Evolutionary conservation across 2,888 invertebrate genomes (phyloP).

Genomic region (Arge pagana): DNA sequence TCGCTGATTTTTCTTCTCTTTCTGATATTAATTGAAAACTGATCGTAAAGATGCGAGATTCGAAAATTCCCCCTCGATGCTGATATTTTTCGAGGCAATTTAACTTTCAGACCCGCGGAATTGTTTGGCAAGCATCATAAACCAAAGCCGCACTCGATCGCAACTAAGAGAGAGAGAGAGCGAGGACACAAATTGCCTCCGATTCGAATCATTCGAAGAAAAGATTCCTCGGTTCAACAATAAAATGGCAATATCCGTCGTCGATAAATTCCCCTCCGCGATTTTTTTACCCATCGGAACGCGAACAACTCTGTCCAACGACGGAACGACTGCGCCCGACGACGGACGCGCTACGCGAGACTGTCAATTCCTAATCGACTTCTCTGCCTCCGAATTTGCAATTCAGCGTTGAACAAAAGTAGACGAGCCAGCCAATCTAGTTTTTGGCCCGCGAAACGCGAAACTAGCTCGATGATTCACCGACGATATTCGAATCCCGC

Average conservation of each 20-base stretch:
- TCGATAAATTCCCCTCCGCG: slow-evolving; percentile 15
- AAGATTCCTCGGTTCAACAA: slow-evolving; percentile 18
- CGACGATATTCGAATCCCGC: too few relatives aligned
- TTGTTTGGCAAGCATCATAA: slow-evolving; percentile 1
- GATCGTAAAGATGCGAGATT: too few relatives aligned
- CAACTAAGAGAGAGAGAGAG: slow-evolving; percentile 10
- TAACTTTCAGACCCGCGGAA: slow-evolving; percentile 9
- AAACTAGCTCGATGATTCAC: too few relatives aligned
- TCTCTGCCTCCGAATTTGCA: slow-evolving; percentile 19
- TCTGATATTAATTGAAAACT: too few relatives aligned
- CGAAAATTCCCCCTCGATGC: background rate
- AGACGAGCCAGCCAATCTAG: too few relatives aligned
- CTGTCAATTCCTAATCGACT: too few relatives aligned
- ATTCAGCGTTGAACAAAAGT: slow-evolving; percentile 19
- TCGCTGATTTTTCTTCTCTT: too few relatives aligned
- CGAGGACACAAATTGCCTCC: slow-evolving; percentile 20
- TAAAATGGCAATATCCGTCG: slow-evolving; percentile 21
- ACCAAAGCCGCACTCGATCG: slow-evolving; percentile 20
- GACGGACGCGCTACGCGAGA: too few relatives aligned
- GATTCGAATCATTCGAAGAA: slow-evolving; percentile 18
- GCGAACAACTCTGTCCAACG: too few relatives aligned
- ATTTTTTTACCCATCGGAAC: slow-evolving; percentile 20
- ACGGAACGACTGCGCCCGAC: too few relatives aligned
- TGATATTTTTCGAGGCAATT: slow-evolving; percentile 9
- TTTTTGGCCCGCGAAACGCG: too few relatives aligned